Evolutionary conservation across 2,888 invertebrate species (phyloP), one percentile per base, ranked within the genome.

Genomic region (Epiblema foenella): DNA sequence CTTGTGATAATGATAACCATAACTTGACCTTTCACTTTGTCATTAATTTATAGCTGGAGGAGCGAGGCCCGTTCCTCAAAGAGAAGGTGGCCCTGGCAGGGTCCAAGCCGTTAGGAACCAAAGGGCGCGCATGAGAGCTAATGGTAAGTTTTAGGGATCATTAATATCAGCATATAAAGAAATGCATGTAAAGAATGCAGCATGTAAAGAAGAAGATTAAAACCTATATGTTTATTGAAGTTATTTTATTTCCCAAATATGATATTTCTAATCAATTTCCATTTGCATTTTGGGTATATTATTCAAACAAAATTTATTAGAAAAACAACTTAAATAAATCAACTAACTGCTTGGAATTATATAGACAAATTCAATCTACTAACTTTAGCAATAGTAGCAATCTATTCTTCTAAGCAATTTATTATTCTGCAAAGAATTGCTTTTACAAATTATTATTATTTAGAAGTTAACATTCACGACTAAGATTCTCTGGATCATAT

Each of bases 51-150:
- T 81, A 81, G 88, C 82, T 69, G 87, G 84, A 4, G 86, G 85
- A 75, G 89, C 91, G 11, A 83, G 90, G 73, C 87, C 91, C 65
- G 90, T 88, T 0, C 89, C 78, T 1, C 91, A 86, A 68, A 83
- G 90, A 76, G 94, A 95, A 84, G 95, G 95, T 58, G 94, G 94
- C 0, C 95, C 95, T 20, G 94, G 96, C 63, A 93, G 97, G 79
- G 96, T 96, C 0, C 96, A 96, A 80, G 95, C 96, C 42, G 95
- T 95, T 5, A 94, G 97, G 75, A 96, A 96, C 86, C 95, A 96
- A 79, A 94, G 97, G 62, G 95, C 95, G 46, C 90, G 96, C 72
- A 93, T 95, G 90, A 93, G 95, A 83, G 95, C 94, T 12, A 94
- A 94, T 85, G 94, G 93, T 93, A 87, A 77, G 68, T 54, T 57